Evolutionary conservation across 2,888 invertebrate species (phyloP), one percentile per base, ranked within the genome.

Genomic region (Hololepta plana): DNA sequence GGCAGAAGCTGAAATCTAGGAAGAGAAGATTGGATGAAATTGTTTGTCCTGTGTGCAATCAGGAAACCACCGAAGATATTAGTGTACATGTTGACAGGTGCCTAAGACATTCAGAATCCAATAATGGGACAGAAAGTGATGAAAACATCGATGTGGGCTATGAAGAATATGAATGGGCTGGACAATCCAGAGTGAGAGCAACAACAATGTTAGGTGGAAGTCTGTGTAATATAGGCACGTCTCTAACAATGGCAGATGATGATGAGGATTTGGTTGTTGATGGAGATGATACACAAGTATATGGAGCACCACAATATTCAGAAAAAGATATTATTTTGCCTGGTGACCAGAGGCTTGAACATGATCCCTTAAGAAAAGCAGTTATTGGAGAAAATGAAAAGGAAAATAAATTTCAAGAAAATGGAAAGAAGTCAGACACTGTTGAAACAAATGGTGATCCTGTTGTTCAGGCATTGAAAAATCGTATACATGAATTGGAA

Each of bases 111-210:
- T 54, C 57, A 47, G 53, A 24, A 15, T 32, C 32, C 3, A 15
- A 23, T 7, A 31, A 27, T 20, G 42, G 43, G 28, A 43, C 40
- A 31, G 79, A 79, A 33, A 46, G 45, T 35, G 80, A 80, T 33
- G 80, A 79, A 44, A 75, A 73, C 31, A 82, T 84, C 30, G 85
- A 84, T 52, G 80, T 80, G 2, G 75, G 72, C 12, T 74, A 63
- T 46, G 79, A 87, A 38, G 87, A 87, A 46, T 91, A 90, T 52
- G 79, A 81, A 46, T 90, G 90, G 90, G 84, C 87, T 14, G 87
- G 87, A 1, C 79, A 88, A 50, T 77, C 80, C 44, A 57, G 90
- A 30, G 70, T 82, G 27, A 60, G 76, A 3, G 76, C 73, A 1
- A 64, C 74, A 0, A 72, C 75, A 3, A 54, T 84, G 35, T 62